Percentiles rank a stretch among this genome's conserved stretches.
phyloP scores from a whole-genome alignment of 2,888 invertebrate species.

The Lucinisca nassula region DNA sequence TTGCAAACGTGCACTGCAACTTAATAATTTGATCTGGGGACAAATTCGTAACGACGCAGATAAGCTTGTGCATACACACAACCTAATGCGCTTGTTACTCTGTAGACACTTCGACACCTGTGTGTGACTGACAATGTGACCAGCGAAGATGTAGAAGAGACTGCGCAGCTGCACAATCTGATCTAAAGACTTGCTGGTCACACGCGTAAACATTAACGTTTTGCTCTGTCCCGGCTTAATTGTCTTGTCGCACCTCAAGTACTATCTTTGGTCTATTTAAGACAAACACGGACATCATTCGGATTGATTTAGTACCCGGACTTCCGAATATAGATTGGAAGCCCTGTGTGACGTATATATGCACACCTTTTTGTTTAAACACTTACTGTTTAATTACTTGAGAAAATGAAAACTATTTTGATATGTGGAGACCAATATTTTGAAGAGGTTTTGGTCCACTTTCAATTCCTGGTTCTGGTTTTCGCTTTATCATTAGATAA shows the following conservation, averaged over 20 bases:
- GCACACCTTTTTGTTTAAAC: not conserved
- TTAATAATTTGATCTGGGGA: too few species aligned
- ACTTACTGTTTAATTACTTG: not conserved
- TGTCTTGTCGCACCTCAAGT: not conserved
- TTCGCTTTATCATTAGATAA: not conserved
- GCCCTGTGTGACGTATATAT: not conserved
- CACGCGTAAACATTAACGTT: too few species aligned
- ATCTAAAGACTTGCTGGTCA: too few species aligned
- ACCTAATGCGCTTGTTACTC: too few species aligned
- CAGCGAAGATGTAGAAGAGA: too few species aligned
- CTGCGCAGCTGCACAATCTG: too few species aligned
- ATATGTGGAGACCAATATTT: not conserved
- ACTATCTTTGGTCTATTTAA: not conserved
- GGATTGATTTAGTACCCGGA: slow-evolving; percentile 6
- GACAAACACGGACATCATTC: not conserved
- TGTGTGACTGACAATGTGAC: too few species aligned
- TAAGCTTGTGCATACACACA: too few species aligned
- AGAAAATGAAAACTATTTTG: not conserved
- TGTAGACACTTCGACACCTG: too few species aligned
- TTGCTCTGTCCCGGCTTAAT: not conserved
- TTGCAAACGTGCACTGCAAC: too few species aligned
- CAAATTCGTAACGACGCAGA: too few species aligned
- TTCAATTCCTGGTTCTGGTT: not conserved
- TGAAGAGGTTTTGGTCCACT: not conserved
- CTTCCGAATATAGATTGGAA: not conserved